phyloP scores from a whole-genome alignment of 1,140 invertebrate genomes.

The Meloidogyne hapla region DNA sequence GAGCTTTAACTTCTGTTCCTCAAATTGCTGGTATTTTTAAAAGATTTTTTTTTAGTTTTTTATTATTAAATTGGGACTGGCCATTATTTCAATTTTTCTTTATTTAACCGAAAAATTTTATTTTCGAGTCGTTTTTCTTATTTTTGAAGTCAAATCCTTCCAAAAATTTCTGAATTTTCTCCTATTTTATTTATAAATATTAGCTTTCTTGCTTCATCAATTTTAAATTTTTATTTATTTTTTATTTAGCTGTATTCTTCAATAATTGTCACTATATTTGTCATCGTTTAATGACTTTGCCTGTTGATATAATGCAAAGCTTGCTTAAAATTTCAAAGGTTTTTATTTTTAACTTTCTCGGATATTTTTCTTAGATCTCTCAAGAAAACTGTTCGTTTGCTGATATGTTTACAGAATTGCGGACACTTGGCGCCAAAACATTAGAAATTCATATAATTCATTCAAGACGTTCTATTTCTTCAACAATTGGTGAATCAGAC shows the following conservation, averaged over 20 bases:
- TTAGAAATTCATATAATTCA: slow-evolving; percentile 33
- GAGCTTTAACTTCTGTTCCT: slow-evolving; percentile 39
- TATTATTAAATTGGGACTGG: too few species aligned
- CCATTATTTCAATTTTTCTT: too few species aligned
- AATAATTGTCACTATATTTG: slow-evolving; percentile 48
- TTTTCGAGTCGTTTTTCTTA: too few species aligned
- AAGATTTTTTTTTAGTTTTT: too few species aligned
- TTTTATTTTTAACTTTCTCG: background rate
- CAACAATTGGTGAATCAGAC: slow-evolving; percentile 30
- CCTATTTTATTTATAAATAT: too few species aligned
- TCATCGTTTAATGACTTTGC: slow-evolving; percentile 32
- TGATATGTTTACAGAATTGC: slow-evolving; percentile 30
- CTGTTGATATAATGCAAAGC: slow-evolving; percentile 17
- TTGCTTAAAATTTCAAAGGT: slow-evolving; percentile 26
- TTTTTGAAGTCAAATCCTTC: too few species aligned
- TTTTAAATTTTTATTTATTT: slow-evolving; percentile 12
- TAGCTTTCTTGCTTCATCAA: too few species aligned
- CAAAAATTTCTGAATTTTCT: too few species aligned
- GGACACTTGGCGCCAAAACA: slow-evolving; percentile 24
- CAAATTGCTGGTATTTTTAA: slow-evolving; percentile 42
- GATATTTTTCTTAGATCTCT: slow-evolving; percentile 10
- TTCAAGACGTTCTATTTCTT: slow-evolving; percentile 31
- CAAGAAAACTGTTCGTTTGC: slow-evolving; percentile 29
- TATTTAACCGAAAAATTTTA: too few species aligned
- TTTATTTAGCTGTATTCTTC: slow-evolving; percentile 49